phyloP scores from a whole-genome alignment of 2,888 invertebrate species.

The Tryphoninae sp. region DNA sequence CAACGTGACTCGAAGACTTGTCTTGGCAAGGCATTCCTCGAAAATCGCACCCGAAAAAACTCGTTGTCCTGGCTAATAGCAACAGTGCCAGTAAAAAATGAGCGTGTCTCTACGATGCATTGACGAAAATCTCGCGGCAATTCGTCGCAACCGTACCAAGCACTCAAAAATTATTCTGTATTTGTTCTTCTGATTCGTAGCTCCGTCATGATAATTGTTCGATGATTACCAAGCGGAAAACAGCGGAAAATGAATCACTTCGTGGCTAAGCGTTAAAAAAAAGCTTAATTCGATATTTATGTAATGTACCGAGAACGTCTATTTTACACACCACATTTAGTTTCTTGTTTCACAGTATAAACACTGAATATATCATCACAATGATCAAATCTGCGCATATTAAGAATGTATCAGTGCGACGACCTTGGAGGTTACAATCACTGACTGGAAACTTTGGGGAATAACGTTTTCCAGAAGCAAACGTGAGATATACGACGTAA shows the following conservation, averaged over 20 bases:
- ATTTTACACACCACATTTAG: background rate
- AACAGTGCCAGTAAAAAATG: conserved; percentile 29
- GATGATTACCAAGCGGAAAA: background rate
- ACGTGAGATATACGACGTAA: conserved; percentile 47
- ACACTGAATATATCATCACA: background rate
- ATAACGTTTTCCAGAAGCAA: conserved; percentile 36
- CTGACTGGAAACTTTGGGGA: conserved; percentile 23
- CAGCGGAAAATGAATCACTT: background rate
- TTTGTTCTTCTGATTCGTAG: conserved; percentile 5
- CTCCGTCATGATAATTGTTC: background rate
- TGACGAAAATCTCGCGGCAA: conserved; percentile 37
- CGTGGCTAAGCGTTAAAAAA: background rate
- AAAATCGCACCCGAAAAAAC: conserved; percentile 19
- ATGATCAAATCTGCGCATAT: background rate
- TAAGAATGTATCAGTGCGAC: background rate
- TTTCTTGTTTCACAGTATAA: background rate
- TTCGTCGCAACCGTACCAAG: background rate
- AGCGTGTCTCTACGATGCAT: conserved; percentile 25
- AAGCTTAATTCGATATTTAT: conserved; percentile 26
- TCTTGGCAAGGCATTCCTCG: background rate
- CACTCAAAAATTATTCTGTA: background rate
- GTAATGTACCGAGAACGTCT: conserved; percentile 5
- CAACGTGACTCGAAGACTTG: no score
- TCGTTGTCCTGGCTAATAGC: conserved; percentile 41
- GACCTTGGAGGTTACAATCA: conserved; percentile 19